Evolutionary conservation across 2,888 invertebrate genomes (phyloP), one percentile per base, ranked within the genome.

Genomic region (Phasia obesa): DNA sequence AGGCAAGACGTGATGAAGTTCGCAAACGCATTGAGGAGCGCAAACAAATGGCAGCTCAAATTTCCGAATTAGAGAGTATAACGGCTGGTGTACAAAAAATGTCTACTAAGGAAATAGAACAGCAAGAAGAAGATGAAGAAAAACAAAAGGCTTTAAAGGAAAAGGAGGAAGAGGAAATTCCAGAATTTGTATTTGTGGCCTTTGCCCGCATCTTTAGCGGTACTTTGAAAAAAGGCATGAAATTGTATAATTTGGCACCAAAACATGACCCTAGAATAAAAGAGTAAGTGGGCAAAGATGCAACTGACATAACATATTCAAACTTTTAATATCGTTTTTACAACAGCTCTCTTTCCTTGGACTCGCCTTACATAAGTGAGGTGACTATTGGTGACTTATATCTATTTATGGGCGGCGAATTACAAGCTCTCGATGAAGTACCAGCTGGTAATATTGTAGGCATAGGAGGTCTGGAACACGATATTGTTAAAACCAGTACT

Each of bases 141-240:
- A 15, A 25, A 47, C 60, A 70, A 38, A 76, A 83, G 17, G 4
- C 69, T 0, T 21, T 44, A 1, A 73, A 84, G 0, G 84, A 86
- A 53, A 84, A 86, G 23, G 86, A 83, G 6, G 86, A 85, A 74
- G 87, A 86, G 35, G 90, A 91, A 47, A 87, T 87, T 15, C 85
- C 88, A 15, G 90, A 91, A 64, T 93, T 94, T 81, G 94, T 94
- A 51, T 96, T 98, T 88, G 93, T 99, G 84, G 99, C 97, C 0
- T 97, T 99, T 92, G 98, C 98, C 19, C 93, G 99, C 88, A 94
- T 99, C 42, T 99, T 97, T 90, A 97, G 97, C 90, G 99, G 99
- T 2, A 95, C 93, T 70, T 90, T 99, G 42, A 94, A 90, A 85
- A 93, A 93, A 86, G 97, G 97, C 7, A 94, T 95, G 87, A 94